Evolutionary conservation across 2,888 invertebrate species (phyloP).

Genomic region (Cabera pusaria): DNA sequence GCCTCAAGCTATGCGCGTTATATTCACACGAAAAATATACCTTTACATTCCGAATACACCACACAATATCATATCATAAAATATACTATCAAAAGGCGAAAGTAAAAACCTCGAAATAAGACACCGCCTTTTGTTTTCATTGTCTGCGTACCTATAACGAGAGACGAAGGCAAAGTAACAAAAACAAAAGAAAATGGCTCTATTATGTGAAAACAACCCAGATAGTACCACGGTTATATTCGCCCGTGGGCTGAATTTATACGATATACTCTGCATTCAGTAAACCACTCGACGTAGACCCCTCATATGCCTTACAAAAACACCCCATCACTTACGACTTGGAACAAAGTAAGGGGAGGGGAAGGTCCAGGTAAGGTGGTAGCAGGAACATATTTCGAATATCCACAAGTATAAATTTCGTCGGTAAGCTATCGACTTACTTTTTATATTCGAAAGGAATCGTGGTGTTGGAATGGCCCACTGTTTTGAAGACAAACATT

Average conservation of each 20-base stretch:
- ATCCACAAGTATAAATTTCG: slow-evolving; percentile 82
- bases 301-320: slow-evolving; percentile 35
- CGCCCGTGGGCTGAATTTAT: slow-evolving; percentile 81
- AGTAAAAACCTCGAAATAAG: slow-evolving; percentile 70
- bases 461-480: slow-evolving; percentile 70
- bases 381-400: slow-evolving; percentile 74
- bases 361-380: slow-evolving; percentile 47
- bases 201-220: slow-evolving; percentile 83
- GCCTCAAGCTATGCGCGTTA: slow-evolving; percentile 21
- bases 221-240: slow-evolving; percentile 78
- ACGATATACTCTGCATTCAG: slow-evolving; percentile 75
- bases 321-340: slow-evolving; percentile 17
- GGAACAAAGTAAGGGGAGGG: slow-evolving; percentile 13
- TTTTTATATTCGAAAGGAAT: slow-evolving; percentile 78
- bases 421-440: slow-evolving; percentile 82
- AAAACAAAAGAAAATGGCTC: slow-evolving; percentile 83
- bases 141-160: slow-evolving; percentile 76
- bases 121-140: slow-evolving; percentile 79
- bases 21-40: slow-evolving; percentile 32
- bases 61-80: slow-evolving; percentile 51
- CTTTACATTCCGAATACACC: slow-evolving; percentile 43
- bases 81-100: slow-evolving; percentile 54
- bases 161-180: slow-evolving; percentile 69
- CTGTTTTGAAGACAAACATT: slow-evolving; percentile 79
- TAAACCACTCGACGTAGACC: slow-evolving; percentile 52